Evolutionary conservation across 2,113 vertebrate species (phyloP).

Genomic region (Benitochromis conjunctus): DNA sequence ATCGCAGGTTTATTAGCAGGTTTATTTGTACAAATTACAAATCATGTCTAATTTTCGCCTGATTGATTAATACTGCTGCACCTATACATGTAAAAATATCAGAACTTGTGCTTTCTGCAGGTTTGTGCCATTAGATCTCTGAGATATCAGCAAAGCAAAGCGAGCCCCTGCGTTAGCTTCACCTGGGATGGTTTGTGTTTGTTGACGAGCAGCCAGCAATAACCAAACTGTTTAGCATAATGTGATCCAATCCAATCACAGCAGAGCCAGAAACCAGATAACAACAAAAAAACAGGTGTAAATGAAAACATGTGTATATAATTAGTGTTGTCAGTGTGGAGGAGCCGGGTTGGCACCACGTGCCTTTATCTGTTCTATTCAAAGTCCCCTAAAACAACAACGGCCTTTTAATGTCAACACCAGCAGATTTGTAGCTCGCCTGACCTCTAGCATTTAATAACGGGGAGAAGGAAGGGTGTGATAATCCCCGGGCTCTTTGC

Average conservation of each 20-base stretch:
- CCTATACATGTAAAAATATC: neutral
- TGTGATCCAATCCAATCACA: neutral
- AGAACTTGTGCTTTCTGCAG: neutral
- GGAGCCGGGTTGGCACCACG: neutral
- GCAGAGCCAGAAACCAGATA: neutral
- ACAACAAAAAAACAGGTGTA: neutral
- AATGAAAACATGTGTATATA: neutral
- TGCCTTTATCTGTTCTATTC: neutral
- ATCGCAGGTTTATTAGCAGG: neutral
- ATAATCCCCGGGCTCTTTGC: neutral
- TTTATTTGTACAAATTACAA: neutral
- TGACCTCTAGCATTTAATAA: neutral
- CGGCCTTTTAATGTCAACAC: neutral
- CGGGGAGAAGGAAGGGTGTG: too few relatives aligned
- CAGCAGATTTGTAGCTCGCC: neutral
- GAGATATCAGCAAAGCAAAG: neutral
- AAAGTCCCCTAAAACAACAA: neutral
- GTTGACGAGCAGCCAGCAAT: neutral
- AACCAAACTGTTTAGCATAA: neutral
- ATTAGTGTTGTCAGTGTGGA: neutral
- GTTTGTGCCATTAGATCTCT: neutral
- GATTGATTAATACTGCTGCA: neutral
- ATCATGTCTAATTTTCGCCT: neutral
- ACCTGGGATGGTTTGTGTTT: neutral
- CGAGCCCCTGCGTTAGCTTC: neutral